Conservation (phyloP, 2,888 invertebrate genomes). For the Aspidiotus destructor region DNA sequence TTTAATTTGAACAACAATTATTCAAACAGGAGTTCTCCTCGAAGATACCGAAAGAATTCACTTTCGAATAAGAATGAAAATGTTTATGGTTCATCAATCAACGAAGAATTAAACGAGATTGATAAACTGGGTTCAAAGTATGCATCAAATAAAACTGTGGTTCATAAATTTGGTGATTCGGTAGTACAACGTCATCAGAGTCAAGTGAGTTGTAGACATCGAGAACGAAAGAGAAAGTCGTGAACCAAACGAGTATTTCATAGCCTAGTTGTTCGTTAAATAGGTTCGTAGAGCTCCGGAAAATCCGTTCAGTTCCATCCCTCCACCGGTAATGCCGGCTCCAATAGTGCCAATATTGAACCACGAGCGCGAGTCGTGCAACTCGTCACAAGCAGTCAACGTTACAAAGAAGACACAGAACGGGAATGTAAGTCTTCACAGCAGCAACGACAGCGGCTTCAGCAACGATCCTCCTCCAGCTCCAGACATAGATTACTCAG, state of each 20-base stretch:
- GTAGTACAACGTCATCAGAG: slow-evolving; percentile 34
- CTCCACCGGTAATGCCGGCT: slow-evolving; percentile 37
- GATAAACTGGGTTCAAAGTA: slow-evolving; percentile 20
- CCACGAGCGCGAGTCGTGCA: slow-evolving; percentile 22
- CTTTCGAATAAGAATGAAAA: slow-evolving; percentile 10
- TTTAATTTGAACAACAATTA: neutral
- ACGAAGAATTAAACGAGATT: slow-evolving; percentile 11
- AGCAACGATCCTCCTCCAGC: slow-evolving; percentile 77
- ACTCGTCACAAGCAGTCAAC: slow-evolving; percentile 25
- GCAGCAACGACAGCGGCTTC: slow-evolving; percentile 85
- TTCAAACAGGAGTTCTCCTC: slow-evolving; percentile 18
- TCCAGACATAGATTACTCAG: slow-evolving; percentile 82
- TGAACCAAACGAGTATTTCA: neutral
- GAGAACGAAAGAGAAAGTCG: neutral
- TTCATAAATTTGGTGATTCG: slow-evolving; percentile 45
- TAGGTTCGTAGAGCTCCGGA: slow-evolving; percentile 23
- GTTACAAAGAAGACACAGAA: slow-evolving; percentile 37
- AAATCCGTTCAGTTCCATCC: slow-evolving; percentile 27
- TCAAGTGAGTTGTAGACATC: slow-evolving; percentile 21
- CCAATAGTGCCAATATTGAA: slow-evolving; percentile 38
- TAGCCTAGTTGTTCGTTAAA: neutral
- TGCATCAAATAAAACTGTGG: slow-evolving; percentile 37
- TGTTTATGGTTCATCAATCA: slow-evolving; percentile 13
- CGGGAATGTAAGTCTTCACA: slow-evolving; percentile 59
- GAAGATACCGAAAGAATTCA: slow-evolving; percentile 25